Conservation (phyloP, 1,140 invertebrate genomes). For the Drosophila subobscura region DNA sequence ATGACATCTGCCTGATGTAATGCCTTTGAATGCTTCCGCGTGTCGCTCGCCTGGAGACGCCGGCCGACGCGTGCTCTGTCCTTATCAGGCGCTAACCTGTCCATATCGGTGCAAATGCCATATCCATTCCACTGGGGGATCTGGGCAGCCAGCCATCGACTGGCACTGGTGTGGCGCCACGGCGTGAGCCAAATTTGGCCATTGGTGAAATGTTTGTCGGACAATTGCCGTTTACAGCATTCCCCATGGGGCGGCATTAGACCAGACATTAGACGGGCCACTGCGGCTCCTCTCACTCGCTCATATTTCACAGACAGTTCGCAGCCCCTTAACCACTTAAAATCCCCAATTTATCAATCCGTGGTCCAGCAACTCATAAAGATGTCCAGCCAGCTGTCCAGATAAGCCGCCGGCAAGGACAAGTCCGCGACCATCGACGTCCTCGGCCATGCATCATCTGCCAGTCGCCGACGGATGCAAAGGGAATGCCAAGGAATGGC, state of each 20-base stretch:
- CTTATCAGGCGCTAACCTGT: slow-evolving; percentile 79
- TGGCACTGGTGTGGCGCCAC: slow-evolving; percentile 76
- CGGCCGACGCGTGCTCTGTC: slow-evolving; percentile 63
- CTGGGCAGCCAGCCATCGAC: slow-evolving; percentile 19
- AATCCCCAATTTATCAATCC: slow-evolving; percentile 74
- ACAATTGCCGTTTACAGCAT: slow-evolving; percentile 46
- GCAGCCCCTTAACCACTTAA: slow-evolving; percentile 59
- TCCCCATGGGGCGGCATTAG: slow-evolving; percentile 58
- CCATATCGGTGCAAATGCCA: slow-evolving; percentile 69
- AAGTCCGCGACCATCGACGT: slow-evolving; percentile 24
- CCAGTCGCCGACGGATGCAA: slow-evolving; percentile 29
- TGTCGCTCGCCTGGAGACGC: slow-evolving; percentile 62
- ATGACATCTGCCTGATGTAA: slow-evolving; percentile 63
- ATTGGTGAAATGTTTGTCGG: slow-evolving; percentile 68
- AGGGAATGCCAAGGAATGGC: slow-evolving; percentile 1
- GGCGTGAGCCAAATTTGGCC: slow-evolving; percentile 78
- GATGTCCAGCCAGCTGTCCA: slow-evolving; percentile 46
- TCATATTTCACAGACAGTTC: too few species aligned
- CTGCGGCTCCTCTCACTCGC: not conserved
- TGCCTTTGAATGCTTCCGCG: slow-evolving; percentile 65
- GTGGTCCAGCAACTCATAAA: slow-evolving; percentile 27
- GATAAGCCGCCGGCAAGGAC: slow-evolving; percentile 46
- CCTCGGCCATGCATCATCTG: slow-evolving; percentile 62
- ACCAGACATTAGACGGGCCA: slow-evolving; percentile 10
- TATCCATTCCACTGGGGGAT: slow-evolving; percentile 31